A percentile compares a stretch with the other conserved stretches of the same genome.
Conservation (phyloP, 2,113 vertebrate species). For the Sapayoa aenigma region DNA sequence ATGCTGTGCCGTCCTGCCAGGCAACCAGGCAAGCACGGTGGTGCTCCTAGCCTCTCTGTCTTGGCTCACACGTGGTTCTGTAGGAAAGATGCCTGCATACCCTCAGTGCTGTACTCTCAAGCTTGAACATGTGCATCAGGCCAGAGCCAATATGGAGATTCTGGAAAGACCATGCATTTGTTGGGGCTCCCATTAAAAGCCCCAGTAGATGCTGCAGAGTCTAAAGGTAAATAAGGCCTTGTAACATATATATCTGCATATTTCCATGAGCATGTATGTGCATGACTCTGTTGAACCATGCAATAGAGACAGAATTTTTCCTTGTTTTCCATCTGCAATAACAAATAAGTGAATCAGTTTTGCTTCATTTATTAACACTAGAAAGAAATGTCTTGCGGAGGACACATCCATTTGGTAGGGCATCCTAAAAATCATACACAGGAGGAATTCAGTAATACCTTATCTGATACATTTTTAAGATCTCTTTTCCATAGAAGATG, state of each 20-base stretch:
- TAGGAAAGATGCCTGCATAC: background rate
- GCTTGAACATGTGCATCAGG: background rate
- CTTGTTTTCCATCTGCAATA: background rate
- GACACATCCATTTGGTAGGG: background rate
- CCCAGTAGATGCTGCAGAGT: background rate
- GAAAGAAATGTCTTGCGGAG: background rate
- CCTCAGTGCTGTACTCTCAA: background rate
- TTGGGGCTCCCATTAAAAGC: background rate
- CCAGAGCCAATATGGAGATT: fast-evolving
- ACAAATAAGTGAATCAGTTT: background rate
- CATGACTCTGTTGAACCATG: background rate
- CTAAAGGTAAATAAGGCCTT: background rate
- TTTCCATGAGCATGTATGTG: background rate
- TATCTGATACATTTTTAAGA: background rate
- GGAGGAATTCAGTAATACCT: background rate
- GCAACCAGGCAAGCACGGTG: background rate
- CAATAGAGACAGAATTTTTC: background rate
- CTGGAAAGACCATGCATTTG: background rate
- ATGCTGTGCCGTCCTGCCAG: background rate
- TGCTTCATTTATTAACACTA: background rate
- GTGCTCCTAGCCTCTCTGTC: background rate
- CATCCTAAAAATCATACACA: background rate
- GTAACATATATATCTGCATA: background rate
- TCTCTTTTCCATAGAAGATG: background rate
- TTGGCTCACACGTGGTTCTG: fast-evolving